A percentile compares a stretch with the other conserved stretches of the same genome.
phyloP scores from a whole-genome alignment of 2,888 invertebrate species.

The Eupithecia abbreviata region DNA sequence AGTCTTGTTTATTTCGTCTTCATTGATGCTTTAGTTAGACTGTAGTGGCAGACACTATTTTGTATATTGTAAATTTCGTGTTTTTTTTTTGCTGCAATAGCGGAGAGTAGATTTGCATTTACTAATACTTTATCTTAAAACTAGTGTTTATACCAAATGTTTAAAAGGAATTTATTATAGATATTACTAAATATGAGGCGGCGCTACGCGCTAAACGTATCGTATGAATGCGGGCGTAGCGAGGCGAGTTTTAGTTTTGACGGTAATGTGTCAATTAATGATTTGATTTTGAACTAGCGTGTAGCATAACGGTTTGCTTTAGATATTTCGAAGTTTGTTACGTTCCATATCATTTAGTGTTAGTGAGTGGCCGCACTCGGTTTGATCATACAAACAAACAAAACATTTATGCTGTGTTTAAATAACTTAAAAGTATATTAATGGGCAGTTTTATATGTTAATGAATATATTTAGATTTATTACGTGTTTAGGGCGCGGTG shows the following conservation, averaged over 20 bases:
- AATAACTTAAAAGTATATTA: slow-evolving; percentile 51
- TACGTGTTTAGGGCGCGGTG: slow-evolving; percentile 72
- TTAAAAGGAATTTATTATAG: slow-evolving; percentile 63
- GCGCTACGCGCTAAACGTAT: slow-evolving; percentile 39
- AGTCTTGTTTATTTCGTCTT: slow-evolving; percentile 47
- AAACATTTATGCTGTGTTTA: slow-evolving; percentile 72
- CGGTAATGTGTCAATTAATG: slow-evolving; percentile 77
- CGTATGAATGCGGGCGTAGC: slow-evolving; percentile 38
- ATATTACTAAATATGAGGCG: slow-evolving; percentile 41
- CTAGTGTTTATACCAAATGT: slow-evolving; percentile 81
- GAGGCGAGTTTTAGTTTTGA: slow-evolving; percentile 56
- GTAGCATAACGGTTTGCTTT: slow-evolving; percentile 55
- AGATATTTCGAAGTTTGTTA: slow-evolving; percentile 66
- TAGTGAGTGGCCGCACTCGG: slow-evolving; percentile 46
- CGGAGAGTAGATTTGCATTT: slow-evolving; percentile 79
- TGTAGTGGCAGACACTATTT: slow-evolving; percentile 48
- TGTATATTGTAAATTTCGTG: slow-evolving; percentile 76
- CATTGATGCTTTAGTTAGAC: slow-evolving; percentile 42
- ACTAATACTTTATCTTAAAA: slow-evolving; percentile 81
- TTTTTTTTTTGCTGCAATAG: slow-evolving; percentile 61
- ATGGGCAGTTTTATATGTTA: slow-evolving; percentile 64
- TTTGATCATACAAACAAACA: slow-evolving; percentile 48
- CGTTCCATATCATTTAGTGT: slow-evolving; percentile 72
- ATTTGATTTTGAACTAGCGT: slow-evolving; percentile 52
- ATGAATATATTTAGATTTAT: slow-evolving; percentile 59